These are phyloP conservation scores for Kryptolebias marmoratus DNA, from an alignment of 2,113 vertebrate species.

Conservation along the genomic window DNA sequence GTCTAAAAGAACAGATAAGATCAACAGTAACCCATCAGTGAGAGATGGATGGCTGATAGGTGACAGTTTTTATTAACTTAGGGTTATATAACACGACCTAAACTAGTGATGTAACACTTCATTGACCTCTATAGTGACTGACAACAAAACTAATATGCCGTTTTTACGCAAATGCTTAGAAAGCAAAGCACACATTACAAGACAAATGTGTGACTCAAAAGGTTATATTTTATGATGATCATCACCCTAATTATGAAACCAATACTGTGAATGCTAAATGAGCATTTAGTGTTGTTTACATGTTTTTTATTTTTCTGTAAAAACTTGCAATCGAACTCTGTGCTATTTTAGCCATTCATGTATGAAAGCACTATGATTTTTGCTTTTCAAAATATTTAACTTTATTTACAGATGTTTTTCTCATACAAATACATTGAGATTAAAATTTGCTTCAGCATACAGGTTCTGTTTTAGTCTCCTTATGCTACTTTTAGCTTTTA, in stretches of 20 bases:
- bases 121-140: conserved; percentile 5
- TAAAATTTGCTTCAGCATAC: no score
- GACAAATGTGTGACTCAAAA: not conserved
- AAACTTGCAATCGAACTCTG: no score
- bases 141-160: conserved; percentile 3
- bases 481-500: no score
- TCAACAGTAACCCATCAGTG: not conserved
- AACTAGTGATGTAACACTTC: not conserved
- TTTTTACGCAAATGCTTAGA: conserved; percentile 2
- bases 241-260: not conserved
- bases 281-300: no score
- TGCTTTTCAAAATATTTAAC: no score
- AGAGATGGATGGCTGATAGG: not conserved
- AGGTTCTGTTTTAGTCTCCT: no score
- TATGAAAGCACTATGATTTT: no score
- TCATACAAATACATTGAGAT: no score
- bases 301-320: no score
- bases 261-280: no score
- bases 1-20: not conserved
- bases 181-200: not conserved
- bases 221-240: conserved; percentile 1
- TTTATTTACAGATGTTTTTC: no score
- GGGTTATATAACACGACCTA: not conserved
- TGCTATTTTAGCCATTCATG: no score
- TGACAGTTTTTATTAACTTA: not conserved